Base-by-base conservation (phyloP, 2,797 vertebrate species). In the Fratercula arctica region DNA sequence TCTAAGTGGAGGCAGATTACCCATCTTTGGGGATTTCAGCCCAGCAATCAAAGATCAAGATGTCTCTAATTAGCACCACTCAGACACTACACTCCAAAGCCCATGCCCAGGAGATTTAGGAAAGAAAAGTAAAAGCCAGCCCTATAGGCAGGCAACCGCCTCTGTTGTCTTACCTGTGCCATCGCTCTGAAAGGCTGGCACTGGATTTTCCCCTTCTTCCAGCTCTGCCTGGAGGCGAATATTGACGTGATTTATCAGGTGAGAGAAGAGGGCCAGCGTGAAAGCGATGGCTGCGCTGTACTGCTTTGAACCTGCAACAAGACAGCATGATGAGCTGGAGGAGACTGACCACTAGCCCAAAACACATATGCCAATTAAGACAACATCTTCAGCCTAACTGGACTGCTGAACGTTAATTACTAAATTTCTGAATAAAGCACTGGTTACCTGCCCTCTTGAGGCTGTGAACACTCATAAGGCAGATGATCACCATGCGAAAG, bases 211-310 rank as follows among this genome's bases (percentile, higher is more conserved):
- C 14, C 98, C 98, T 50, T 99, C 99, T 95, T 99, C 99, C 74
- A 99, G 98, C 72, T 99, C 99, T 4, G 99, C 99, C 97, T 99
- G 99, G 85, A 99, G 98, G 57, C 99, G 98, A 87, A 99, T 99
- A 97, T 99, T 99, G 83, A 99, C 99, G 23, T 99, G 99, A 95
- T 99, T 99, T 50, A 99, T 98, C 75, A 99, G 98, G 84, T 99
- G 99, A 41, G 99, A 99, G 98, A 99, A 99, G 72, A 99, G 98
- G 20, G 99, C 99, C 97, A 99, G 98, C 0, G 99, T 99, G 88
- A 99, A 99, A 6, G 99, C 99, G 13, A 99, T 99, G 92, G 99
- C 99, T 4, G 99, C 99, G 3, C 99, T 99, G 98, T 99, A 99
- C 98, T 99, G 99, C 97, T 99, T 99, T 2, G 99, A 99, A 39